Evolutionary conservation across 2,113 vertebrate species (phyloP), one percentile per base, ranked within the genome.

Genomic region (Pholis gunnellus): DNA sequence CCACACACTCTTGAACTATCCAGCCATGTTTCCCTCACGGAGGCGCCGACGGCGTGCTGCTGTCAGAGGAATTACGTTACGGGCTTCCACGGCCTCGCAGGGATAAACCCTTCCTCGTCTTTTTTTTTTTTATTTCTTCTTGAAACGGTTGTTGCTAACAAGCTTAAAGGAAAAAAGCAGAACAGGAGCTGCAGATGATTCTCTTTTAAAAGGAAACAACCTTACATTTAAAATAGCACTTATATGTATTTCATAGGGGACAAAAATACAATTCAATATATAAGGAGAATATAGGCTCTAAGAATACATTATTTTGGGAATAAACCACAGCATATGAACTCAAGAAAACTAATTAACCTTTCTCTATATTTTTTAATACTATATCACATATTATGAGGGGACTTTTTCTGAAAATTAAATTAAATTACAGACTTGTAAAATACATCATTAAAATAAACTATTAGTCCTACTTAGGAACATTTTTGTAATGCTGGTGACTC

Each of bases 61-160:
- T 92, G 93, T 94, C 93, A 92, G 78, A 87, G 61, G 67, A 83
- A 92, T 93, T 85, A 88, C 0, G 11, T 73, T 81, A 76, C 14
- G 15, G 74, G 31, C 59, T 69, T 50, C 75, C 46, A 70, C 38
- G 72, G 52, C 60, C 25, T 54, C 3, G 2, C 73, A 61, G 67
- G 59, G 64, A 72, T 10, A 18, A 61, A 81, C 27, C 44, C 63
- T 42, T 9, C 9, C 1, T 34, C 1, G 11, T 70, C 60, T 56
- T 50, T 15, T 69, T 46, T 17, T 38, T 15, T 46, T 22, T 9
- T 34, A 52, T 81, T 44, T 69, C 34, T 22, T 69, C 3, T 36
- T 17, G 14, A 31, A 56, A 17, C 9, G 66, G 15, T 60, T 56
- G 31, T 31, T 75, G 61, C 54, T 22, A 69, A 70, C 1, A 6